Percentiles rank a stretch among this genome's conserved stretches.
Conservation (phyloP, 2,113 vertebrate genomes). For the Odocoileus hemionus region DNA sequence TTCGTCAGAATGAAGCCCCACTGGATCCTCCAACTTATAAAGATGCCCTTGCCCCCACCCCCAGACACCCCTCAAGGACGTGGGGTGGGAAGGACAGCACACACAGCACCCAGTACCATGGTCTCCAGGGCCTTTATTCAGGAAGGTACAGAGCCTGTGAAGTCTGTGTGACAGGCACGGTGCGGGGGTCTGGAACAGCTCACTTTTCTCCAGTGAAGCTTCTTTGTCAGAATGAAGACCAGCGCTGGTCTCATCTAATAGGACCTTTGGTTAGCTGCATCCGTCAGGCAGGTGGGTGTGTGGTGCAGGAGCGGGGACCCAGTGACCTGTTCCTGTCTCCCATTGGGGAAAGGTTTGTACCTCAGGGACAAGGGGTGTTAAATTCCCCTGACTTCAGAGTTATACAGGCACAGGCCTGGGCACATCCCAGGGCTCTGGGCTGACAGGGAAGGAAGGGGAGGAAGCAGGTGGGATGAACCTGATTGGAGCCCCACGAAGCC, state of each 20-base stretch:
- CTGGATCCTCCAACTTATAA: not conserved
- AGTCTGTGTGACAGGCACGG: slow-evolving; percentile 69
- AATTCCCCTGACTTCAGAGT: not conserved
- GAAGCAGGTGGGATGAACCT: not conserved
- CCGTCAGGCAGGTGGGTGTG: accelerated
- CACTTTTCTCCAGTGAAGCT: not conserved
- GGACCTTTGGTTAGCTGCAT: not conserved
- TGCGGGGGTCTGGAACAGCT: slow-evolving; percentile 49
- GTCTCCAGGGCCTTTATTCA: slow-evolving; percentile 81
- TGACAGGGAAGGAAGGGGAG: not conserved
- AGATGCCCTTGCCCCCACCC: not conserved
- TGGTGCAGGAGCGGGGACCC: not conserved
- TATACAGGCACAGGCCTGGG: not conserved
- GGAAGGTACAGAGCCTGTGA: slow-evolving; percentile 44
- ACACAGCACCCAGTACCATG: not conserved
- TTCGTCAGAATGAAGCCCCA: not conserved
- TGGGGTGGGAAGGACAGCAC: not conserved
- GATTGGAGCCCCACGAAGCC: not conserved
- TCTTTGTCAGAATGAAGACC: not conserved
- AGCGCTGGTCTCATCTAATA: not conserved
- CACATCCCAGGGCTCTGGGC: not conserved
- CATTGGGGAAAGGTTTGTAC: not conserved
- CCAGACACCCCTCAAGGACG: not conserved
- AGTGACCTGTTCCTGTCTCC: not conserved
- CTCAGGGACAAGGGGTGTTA: accelerated